Percentiles rank a stretch among this genome's conserved stretches.
phyloP scores from a whole-genome alignment of 1,140 invertebrate genomes.

The Oreohelix idahoensis region DNA sequence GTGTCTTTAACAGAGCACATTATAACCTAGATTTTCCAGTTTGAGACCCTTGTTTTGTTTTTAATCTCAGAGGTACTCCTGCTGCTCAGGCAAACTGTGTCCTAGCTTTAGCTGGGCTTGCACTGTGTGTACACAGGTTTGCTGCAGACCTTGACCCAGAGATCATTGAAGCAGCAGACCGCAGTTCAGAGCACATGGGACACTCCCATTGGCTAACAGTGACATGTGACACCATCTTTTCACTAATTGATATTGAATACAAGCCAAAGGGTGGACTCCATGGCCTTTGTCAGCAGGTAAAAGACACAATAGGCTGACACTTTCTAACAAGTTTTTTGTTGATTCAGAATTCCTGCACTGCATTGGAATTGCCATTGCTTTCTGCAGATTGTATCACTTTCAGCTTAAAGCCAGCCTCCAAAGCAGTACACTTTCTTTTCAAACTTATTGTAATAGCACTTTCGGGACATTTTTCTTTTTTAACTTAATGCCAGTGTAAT shows the following conservation, averaged over 20 bases:
- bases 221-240: constrained; percentile 58
- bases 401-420: too few relatives aligned
- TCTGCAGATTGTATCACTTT: too few relatives aligned
- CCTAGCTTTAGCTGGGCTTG: constrained; percentile 52
- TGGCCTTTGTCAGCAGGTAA: constrained; percentile 60
- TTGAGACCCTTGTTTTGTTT: too few relatives aligned
- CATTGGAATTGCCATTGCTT: too few relatives aligned
- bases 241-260: constrained; percentile 52
- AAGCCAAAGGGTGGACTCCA: constrained; percentile 50
- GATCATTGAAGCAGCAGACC: constrained; percentile 39
- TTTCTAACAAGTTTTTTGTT: too few relatives aligned
- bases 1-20: too few relatives aligned
- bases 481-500: too few relatives aligned
- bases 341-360: too few relatives aligned
- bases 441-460: too few relatives aligned
- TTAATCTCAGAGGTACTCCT: constrained; percentile 51
- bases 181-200: constrained; percentile 47
- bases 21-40: too few relatives aligned
- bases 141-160: constrained; percentile 47
- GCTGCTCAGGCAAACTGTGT: constrained; percentile 57
- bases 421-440: too few relatives aligned
- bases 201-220: constrained; percentile 57
- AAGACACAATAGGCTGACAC: background rate
- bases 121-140: constrained; percentile 47
- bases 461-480: too few relatives aligned